A percentile compares a stretch with the other conserved stretches of the same genome.
phyloP scores from a whole-genome alignment of 2,888 invertebrate species.

The Apamea crenata region DNA sequence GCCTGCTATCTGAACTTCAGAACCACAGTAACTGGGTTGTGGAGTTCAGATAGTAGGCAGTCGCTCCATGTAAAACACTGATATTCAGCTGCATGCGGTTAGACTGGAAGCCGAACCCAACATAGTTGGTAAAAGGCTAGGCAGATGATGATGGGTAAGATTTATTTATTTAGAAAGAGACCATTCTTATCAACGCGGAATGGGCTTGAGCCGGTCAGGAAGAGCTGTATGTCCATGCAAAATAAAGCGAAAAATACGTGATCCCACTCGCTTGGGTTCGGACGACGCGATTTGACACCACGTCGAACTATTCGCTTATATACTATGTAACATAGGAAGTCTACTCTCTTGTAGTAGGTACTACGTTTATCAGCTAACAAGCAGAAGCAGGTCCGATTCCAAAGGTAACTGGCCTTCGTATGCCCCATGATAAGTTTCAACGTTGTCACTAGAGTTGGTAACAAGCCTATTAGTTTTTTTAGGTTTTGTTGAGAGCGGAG shows the following conservation, averaged over 20 bases:
- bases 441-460: not conserved
- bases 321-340: not conserved
- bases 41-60: too few species aligned
- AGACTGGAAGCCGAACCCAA: too few species aligned
- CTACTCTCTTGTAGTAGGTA: not conserved
- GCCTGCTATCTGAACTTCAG: too few species aligned
- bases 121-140: too few species aligned
- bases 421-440: not conserved
- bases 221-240: not conserved
- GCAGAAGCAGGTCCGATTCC: not conserved
- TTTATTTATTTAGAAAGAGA: not conserved
- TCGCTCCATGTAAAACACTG: too few species aligned
- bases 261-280: not conserved
- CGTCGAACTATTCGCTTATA: not conserved
- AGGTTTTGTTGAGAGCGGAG: too few species aligned
- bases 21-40: too few species aligned
- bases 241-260: too few species aligned
- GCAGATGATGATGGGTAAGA: too few species aligned
- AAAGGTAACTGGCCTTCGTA: not conserved
- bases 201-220: not conserved
- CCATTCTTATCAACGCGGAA: not conserved
- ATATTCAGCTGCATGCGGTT: too few species aligned
- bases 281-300: not conserved
- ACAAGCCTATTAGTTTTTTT: not conserved
- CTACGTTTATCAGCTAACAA: not conserved